Evolutionary conservation across 2,888 invertebrate species (phyloP), one percentile per base, ranked within the genome.

Genomic region (Leptinotarsa rubiginosa): DNA sequence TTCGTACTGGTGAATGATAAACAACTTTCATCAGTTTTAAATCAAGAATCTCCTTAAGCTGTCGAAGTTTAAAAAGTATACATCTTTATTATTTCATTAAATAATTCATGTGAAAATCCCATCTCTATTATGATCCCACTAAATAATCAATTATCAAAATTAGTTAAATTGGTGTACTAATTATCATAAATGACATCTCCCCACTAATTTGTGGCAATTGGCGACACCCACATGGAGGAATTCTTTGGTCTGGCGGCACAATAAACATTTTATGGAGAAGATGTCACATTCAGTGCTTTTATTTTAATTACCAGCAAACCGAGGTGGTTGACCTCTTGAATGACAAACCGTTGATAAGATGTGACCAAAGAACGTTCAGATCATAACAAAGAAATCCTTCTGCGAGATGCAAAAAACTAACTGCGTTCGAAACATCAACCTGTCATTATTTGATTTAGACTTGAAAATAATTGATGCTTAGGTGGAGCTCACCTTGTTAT

Each of bases 361-460:
- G 47, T 31, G 41, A 41, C 41, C 68, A 5, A 7, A 31, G 49
- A 16, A 31, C 10, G 52, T 50, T 25, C 52, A 7, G 67, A 10
- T 16, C 25, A 52, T n/a, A 67, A 67, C 52, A 67, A 67, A 49
- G 50, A 25, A 50, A 52, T 50, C 10, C 59, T 47, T 15, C 41
- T 41, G 47, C 18, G 54, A 12, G 41, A 16, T 22, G 47, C 62
- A 47, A 47, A 59, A 49, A 62, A 69, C 50, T 7, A 47, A 7
- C 22, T 54, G 25, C 52, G 54, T 54, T 31, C 50, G 59, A 62
- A 70, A 62, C 62, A 70, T 70, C 70, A 70, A 62, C 70, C 70
- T 70, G 62, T 70, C 62, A 70, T 70, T 70, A 70, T 62, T 64
- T 64, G 70, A 49, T 70, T 62, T 64, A 49, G 54, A 62, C 54